Conservation (phyloP, 2,888 invertebrate genomes). For the Autographa gamma region DNA sequence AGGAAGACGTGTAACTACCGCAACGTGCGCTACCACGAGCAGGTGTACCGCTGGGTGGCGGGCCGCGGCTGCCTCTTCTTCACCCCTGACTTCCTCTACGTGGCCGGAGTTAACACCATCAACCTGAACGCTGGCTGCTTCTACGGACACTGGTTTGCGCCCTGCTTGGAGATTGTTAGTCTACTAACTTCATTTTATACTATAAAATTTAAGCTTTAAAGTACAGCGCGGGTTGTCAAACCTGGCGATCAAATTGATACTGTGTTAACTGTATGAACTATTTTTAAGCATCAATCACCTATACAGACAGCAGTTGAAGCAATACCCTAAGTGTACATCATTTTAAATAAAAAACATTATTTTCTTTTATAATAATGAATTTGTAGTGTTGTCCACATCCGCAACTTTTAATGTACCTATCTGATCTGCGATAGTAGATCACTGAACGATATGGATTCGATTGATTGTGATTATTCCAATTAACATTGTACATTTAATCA, state of each 20-base stretch:
- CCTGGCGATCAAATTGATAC: neutral
- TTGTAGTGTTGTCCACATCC: conserved; percentile 1
- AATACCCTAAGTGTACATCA: neutral
- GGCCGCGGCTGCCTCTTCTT: conserved; percentile 82
- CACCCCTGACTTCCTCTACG: conserved; percentile 80
- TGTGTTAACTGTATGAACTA: neutral
- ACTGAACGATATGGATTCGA: neutral
- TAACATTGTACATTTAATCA: neutral
- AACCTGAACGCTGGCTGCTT: conserved; percentile 76
- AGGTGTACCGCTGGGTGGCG: conserved; percentile 83
- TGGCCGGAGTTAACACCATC: conserved; percentile 73
- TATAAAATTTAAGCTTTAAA: neutral
- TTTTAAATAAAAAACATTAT: neutral
- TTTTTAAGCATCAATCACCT: neutral
- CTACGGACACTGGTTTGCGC: conserved; percentile 77
- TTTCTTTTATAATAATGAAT: neutral
- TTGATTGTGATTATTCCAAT: conserved; percentile 8
- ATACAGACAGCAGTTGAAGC: neutral
- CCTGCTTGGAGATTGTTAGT: conserved; percentile 84
- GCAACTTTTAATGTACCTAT: neutral
- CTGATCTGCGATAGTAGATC: conserved; percentile 1
- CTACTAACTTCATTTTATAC: neutral
- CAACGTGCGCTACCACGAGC: conserved; percentile 78
- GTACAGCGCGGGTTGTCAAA: neutral
- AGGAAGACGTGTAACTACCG: conserved; percentile 80